These are phyloP conservation scores for Pipra filicauda DNA, from an alignment of 2,113 vertebrate species.

Conservation along the genomic window DNA sequence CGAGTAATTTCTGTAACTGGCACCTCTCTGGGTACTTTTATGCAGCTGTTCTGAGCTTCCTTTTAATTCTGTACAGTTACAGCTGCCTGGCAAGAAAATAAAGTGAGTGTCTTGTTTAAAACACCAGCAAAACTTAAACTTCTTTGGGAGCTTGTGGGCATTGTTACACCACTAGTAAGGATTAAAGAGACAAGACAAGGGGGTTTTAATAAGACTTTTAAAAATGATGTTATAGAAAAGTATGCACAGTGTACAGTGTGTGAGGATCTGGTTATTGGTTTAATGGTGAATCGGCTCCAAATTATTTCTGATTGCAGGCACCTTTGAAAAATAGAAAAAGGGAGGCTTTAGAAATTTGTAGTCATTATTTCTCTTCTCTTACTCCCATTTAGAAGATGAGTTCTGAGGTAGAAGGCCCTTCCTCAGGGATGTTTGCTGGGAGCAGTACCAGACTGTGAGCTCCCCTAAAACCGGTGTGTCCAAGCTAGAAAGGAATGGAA, in stretches of 20 bases:
- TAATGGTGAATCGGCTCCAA: background rate
- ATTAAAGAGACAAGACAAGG: background rate
- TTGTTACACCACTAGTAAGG: background rate
- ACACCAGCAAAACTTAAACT: background rate
- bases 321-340: background rate
- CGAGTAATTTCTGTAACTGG: background rate
- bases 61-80: background rate
- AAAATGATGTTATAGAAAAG: background rate
- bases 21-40: rapidly evolving
- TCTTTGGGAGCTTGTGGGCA: background rate
- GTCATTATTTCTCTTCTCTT: background rate
- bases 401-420: background rate
- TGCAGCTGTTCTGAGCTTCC: background rate
- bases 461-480: background rate
- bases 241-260: rapidly evolving
- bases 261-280: background rate
- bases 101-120: background rate
- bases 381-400: rapidly evolving
- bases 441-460: background rate
- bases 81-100: background rate
- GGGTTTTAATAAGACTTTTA: rapidly evolving
- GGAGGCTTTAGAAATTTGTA: background rate
- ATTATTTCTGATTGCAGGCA: background rate
- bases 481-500: background rate
- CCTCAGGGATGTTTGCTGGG: background rate